Evolutionary conservation across 2,888 invertebrate species (phyloP), one percentile per base, ranked within the genome.

Genomic region (Psylliodes chrysocephalus): DNA sequence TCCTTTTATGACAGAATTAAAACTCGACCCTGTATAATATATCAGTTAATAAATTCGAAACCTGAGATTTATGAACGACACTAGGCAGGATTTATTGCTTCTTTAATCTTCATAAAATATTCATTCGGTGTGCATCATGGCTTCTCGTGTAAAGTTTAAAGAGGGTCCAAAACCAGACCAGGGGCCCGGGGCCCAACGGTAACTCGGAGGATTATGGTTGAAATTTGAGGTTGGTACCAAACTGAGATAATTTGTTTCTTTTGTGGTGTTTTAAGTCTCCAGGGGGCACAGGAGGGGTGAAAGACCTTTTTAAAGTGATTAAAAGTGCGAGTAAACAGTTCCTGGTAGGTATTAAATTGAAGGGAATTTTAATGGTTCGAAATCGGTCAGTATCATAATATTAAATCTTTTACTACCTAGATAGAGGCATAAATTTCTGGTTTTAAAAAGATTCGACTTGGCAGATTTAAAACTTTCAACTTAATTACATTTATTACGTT

Each of bases 81-180:
- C 18, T 52, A 57, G 57, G 52, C 56, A 57, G 46, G 28, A 63
- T 63, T 57, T 57, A 57, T 57, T 44, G 18, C 52, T 46, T 46
- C 15, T 57, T 35, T 44, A 63, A 63, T 63, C 56, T 56, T 63
- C 56, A 57, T 57, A 44, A 63, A 63, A 57, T 63, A 57, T 63
- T 52, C 63, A 52, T 62, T 44, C 25, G 49, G 40, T 55, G 38
- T 54, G 42, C 35, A 35, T 14, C 12, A 35, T 35, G 35, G 12
- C 35, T 35, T 35, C 35, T 35, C 14, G 35, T 35, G 35, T 35
- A 35, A 35, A 35, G 12, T 35, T 14, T 35, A 35, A 35, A 35
- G 47, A 47, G 47, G 47, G 47, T 47, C 25, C 47, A 12, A 35
- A 35, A 35, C 12, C 35, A 35, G 35, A 12, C 35, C 35, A 6